These are phyloP conservation scores for Tipula confusa DNA, from an alignment of 2,888 invertebrate species.

Conservation along the genomic window DNA sequence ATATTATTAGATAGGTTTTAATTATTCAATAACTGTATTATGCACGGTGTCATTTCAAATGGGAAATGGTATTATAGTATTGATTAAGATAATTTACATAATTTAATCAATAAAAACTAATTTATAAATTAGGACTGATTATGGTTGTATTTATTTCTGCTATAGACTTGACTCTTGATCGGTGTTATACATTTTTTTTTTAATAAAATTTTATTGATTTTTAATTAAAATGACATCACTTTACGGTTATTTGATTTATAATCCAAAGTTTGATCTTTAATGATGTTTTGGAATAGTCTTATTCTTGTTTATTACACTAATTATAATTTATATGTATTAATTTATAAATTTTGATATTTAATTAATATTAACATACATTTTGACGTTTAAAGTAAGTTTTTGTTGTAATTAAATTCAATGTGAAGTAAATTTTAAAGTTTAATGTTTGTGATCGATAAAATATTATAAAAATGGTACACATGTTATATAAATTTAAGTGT, in stretches of 20 bases:
- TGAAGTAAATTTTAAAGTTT: no score
- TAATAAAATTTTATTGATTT: neutral
- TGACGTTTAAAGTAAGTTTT: no score
- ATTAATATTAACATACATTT: no score
- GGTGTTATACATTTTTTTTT: neutral
- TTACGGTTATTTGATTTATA: neutral
- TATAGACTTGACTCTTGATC: neutral
- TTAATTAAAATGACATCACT: neutral
- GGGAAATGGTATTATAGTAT: neutral
- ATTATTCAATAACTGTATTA: neutral
- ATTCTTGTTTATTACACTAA: no score
- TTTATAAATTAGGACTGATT: neutral
- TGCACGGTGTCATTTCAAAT: neutral
- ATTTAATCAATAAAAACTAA: neutral
- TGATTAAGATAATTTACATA: neutral
- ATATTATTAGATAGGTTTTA: neutral
- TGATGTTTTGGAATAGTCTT: no score
- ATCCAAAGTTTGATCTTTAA: neutral
- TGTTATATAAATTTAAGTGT: no score
- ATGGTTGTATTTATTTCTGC: neutral
- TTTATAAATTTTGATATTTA: no score
- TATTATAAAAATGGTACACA: no score
- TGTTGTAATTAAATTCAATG: no score
- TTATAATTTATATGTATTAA: no score
- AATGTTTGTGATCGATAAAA: no score